Conservation (phyloP, 2,797 vertebrate genomes). For the Hippoglossus hippoglossus region DNA sequence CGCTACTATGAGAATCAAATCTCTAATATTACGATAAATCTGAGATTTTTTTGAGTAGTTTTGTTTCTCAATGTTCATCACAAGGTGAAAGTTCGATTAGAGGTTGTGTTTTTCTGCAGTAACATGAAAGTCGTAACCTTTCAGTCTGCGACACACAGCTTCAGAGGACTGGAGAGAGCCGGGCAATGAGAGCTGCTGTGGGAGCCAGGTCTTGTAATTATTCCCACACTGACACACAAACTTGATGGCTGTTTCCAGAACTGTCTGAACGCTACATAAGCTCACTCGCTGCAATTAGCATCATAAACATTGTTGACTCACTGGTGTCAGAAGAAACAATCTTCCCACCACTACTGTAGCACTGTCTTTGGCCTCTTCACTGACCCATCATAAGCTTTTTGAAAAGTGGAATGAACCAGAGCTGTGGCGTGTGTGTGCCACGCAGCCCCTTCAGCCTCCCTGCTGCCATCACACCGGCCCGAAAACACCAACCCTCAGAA, state of each 20-base stretch:
- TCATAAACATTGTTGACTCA: background rate
- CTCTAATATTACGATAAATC: constrained; percentile 13
- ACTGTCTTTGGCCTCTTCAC: constrained; percentile 25
- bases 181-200: constrained; percentile 19
- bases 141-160: constrained; percentile 24
- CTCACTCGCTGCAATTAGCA: constrained; percentile 49
- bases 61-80: constrained; percentile 21
- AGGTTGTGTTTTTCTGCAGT: constrained; percentile 9
- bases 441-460: background rate
- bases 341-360: background rate
- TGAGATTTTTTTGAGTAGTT: background rate
- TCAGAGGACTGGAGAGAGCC: constrained; percentile 25
- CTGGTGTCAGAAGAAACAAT: constrained; percentile 1
- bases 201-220: constrained; percentile 37
- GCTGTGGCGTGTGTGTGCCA: constrained; percentile 13
- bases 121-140: background rate
- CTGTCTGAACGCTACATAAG: constrained; percentile 16
- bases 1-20: constrained; percentile 11
- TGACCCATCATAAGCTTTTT: constrained; percentile 35
- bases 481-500: constrained; percentile 33
- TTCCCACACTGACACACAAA: constrained; percentile 10
- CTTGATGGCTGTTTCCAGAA: constrained; percentile 27
- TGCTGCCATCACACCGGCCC: constrained; percentile 36
- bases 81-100: background rate
- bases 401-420: constrained; percentile 57